phyloP scores from a whole-genome alignment of 2,797 vertebrate genomes.

The Myiothlypis coronata region DNA sequence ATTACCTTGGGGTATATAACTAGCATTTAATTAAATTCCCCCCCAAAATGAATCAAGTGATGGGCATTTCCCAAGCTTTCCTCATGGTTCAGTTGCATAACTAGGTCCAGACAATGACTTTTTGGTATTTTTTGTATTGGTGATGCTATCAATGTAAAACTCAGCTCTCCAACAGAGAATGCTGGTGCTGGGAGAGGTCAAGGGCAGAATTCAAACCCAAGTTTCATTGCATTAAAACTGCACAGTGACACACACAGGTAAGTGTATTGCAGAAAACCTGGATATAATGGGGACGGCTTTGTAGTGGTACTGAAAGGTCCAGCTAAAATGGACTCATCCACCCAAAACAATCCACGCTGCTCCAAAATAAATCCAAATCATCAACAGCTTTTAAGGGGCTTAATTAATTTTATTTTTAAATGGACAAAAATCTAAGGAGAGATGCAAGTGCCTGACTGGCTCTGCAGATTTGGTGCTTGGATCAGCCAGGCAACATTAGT shows the following conservation, averaged over 20 bases:
- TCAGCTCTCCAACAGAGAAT: background rate
- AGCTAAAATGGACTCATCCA: background rate
- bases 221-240: background rate
- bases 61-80: conserved; percentile 66
- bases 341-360: background rate
- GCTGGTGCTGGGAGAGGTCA: background rate
- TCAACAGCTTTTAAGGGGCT: background rate
- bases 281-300: background rate
- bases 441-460: background rate
- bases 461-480: background rate
- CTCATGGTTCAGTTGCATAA: conserved; percentile 38
- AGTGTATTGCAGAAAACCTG: background rate
- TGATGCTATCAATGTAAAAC: background rate
- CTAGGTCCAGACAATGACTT: background rate
- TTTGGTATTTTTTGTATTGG: background rate
- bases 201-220: background rate
- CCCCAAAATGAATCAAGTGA: conserved; percentile 61
- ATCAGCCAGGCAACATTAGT: background rate
- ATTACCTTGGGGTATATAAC: conserved; percentile 69
- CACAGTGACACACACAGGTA: background rate
- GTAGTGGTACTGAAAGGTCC: background rate
- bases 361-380: background rate
- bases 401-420: rapidly evolving
- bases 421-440: background rate
- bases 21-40: conserved; percentile 71